Percentiles rank a stretch among this genome's conserved stretches.
These are phyloP conservation scores for Asbolus verrucosus DNA, from an alignment of 1,140 invertebrate genomes.

Conservation along the genomic window DNA sequence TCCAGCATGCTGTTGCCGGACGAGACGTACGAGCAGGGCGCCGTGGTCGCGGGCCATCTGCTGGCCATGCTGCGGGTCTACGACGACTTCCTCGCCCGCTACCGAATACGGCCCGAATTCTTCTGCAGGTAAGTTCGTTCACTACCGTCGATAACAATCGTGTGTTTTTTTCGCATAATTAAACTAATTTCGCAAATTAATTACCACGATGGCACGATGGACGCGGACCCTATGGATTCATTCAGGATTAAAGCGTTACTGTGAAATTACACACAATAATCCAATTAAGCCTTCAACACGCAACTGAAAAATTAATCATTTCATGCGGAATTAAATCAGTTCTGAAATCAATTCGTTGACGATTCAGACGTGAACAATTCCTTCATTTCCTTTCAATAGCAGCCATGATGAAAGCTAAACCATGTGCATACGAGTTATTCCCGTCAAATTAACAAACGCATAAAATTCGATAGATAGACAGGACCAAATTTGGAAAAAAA, in stretches of 20 bases:
- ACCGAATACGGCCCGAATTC: constrained; percentile 74
- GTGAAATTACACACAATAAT: constrained; percentile 24
- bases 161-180: constrained; percentile 1
- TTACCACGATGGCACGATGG: not conserved
- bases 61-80: constrained; percentile 70
- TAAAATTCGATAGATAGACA: too few species aligned
- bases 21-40: constrained; percentile 74
- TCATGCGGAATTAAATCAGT: constrained; percentile 5
- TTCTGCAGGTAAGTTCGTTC: constrained; percentile 67
- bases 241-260: constrained; percentile 22
- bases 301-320: constrained; percentile 14
- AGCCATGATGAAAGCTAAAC: not conserved
- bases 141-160: not conserved
- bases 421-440: too few species aligned
- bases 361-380: constrained; percentile 6
- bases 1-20: constrained; percentile 73
- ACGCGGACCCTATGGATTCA: not conserved
- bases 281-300: constrained; percentile 21
- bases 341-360: constrained; percentile 15
- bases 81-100: constrained; percentile 73
- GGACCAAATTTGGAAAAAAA: too few species aligned
- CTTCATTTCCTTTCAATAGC: constrained; percentile 4
- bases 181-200: constrained; percentile 16
- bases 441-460: too few species aligned
- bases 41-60: constrained; percentile 66